Base-by-base conservation (phyloP, 2,797 vertebrate species). In the Masticophis lateralis region DNA sequence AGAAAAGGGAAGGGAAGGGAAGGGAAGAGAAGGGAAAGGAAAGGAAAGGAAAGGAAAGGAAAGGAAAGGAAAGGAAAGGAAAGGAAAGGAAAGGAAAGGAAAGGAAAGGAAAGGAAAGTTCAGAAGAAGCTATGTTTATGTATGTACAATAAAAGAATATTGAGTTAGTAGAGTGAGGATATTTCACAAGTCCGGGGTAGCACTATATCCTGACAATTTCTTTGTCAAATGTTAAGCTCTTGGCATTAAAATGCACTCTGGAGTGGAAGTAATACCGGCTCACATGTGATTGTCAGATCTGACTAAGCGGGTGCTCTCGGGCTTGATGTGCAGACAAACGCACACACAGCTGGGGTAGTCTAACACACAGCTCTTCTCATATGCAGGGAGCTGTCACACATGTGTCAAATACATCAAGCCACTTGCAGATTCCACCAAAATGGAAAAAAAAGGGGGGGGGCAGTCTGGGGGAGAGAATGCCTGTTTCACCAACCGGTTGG, bases 331-430 rank as follows among this genome's bases (percentile, higher is more conserved):
- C 95, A 96, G 96, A 97, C 96, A 97, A 98, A 98, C 97, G 97
- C 95, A 96, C 97, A 96, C 97, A 96, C 97, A 98, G 98, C 98
- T 97, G 97, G 98, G 97, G 97, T 97, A 97, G 97, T 96, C 93
- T 93, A 97, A 98, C 97, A 95, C 91, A 91, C 97, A 95, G 97
- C 97, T 97, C 97, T 96, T 97, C 97, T 98, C 97, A 96, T 98
- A 97, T 96, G 97, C 97, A 96, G 97, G 97, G 94, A 96, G 97
- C 98, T 98, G 98, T 98, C 98, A 99, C 97, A 95, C 97, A 97
- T 94, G 96, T 98, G 98, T 98, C 98, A 98, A 98, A 99, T 98
- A 97, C 97, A 98, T 98, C 98, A 98, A 98, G 97, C 97, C 95
- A 94, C 97, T 98, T 98, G 97, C 97, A 98, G 98, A 98, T 98